Base-by-base conservation (phyloP, 37 sponge, comb jelly and placozoan genomes). In the Spongia lamella region DNA sequence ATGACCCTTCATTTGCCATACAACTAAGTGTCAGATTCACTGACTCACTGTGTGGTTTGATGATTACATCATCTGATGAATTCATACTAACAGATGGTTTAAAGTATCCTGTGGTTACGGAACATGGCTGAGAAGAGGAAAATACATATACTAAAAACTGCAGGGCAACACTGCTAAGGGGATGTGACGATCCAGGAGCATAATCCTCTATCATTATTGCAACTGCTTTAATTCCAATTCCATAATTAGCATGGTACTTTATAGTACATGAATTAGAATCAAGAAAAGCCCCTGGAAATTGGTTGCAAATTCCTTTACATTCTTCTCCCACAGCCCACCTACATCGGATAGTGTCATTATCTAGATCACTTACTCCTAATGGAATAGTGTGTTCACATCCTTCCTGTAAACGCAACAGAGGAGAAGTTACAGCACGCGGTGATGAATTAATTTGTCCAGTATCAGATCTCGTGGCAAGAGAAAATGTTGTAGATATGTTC, bases 371-470 rank as follows among this genome's bases (percentile, higher is more conserved):
- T 15, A 76, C 77, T 39, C 63, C 59, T n/a, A 83, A 25, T 7
- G 43, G 30, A 38, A 83, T 76, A 53, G 71, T 83, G 40, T 83
- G 77, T 39, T 83, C 76, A 55, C 84, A 83, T 24, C 77, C 77
- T 71, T 60, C 76, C 25, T 76, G 70, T 0, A 83, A 54, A 59
- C 71, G 62, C 27, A 83, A 43, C 1, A 83, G 66, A 13, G 84
- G 84, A 63, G 77, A 3, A 16, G 67, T 83, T 56, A 54, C 60
- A n/a, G 84, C 56, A 47, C 76, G 66, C 52, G 84, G 84, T 55
- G 84, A 68, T 61, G 84, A 70, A 40, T 83, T 83, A 24, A 83
- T 69, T 7, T 53, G 49, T 3, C 84, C 84, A 21, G 84, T 83
- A 61, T 83, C 84, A 50, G 53, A 50, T 51, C 84, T 68, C 37